phyloP scores from a whole-genome alignment of 2,888 invertebrate species.

The Limnephilus auricula region DNA sequence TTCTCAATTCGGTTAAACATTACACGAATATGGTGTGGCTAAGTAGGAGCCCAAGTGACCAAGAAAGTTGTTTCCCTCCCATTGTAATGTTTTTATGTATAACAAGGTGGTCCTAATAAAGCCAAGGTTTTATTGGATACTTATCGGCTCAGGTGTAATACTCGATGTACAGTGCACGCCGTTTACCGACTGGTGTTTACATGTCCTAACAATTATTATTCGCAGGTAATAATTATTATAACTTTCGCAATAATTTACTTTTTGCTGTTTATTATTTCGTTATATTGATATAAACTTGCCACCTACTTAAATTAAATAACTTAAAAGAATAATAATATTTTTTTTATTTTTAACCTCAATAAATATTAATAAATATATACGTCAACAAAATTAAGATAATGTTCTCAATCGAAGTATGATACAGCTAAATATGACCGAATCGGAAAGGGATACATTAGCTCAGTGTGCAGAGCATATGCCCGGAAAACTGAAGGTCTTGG shows the following conservation, averaged over 20 bases:
- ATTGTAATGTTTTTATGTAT: constrained; percentile 26
- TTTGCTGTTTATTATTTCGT: background rate
- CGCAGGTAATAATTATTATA: background rate
- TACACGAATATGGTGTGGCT: constrained; percentile 55
- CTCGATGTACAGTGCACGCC: background rate
- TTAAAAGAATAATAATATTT: too few species aligned
- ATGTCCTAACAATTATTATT: background rate
- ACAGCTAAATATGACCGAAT: too few species aligned
- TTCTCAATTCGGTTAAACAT: constrained; percentile 55
- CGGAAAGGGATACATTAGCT: too few species aligned
- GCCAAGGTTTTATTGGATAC: constrained; percentile 20
- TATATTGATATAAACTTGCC: background rate
- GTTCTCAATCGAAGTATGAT: too few species aligned
- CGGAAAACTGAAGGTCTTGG: too few species aligned
- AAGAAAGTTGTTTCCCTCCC: constrained; percentile 58
- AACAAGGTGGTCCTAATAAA: constrained; percentile 32
- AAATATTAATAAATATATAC: too few species aligned
- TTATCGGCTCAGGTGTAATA: constrained; percentile 1
- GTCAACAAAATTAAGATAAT: too few species aligned
- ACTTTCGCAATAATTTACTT: background rate
- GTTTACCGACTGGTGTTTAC: background rate
- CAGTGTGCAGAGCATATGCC: too few species aligned
- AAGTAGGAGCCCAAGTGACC: constrained; percentile 34
- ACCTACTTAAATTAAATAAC: too few species aligned
- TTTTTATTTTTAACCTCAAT: too few species aligned